phyloP scores from a whole-genome alignment of 2,797 vertebrate species.

The Echiichthys vipera region DNA sequence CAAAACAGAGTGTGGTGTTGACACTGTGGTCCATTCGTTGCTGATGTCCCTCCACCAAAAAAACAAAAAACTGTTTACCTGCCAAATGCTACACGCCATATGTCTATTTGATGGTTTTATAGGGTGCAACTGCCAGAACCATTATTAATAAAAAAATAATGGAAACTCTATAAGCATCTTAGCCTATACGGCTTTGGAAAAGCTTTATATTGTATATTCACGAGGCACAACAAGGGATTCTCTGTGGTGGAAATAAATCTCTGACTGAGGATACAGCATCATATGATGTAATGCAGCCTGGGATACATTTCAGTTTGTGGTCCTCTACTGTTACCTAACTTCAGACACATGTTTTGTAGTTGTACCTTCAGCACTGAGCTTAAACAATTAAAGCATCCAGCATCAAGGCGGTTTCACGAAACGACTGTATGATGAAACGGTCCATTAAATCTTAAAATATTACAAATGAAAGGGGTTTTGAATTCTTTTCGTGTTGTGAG shows the following conservation, averaged over 20 bases:
- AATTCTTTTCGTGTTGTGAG: not conserved
- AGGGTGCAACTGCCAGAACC: conserved; percentile 1
- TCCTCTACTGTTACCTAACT: conserved; percentile 8
- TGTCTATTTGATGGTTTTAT: conserved; percentile 14
- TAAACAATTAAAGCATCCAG: not conserved
- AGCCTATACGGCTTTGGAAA: conserved; percentile 21
- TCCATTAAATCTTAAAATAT: not conserved
- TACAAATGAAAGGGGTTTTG: not conserved
- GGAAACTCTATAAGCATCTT: conserved; percentile 23
- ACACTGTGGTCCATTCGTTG: conserved; percentile 14
- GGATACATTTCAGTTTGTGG: conserved; percentile 18
- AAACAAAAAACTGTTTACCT: conserved; percentile 12
- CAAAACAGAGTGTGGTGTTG: conserved; percentile 31
- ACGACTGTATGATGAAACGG: not conserved
- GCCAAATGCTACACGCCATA: conserved; percentile 5
- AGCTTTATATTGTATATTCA: conserved; percentile 2
- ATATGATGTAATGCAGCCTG: not conserved
- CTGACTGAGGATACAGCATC: not conserved
- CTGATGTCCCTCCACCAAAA: conserved; percentile 16
- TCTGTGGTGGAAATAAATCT: not conserved
- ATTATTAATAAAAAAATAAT: conserved; percentile 15
- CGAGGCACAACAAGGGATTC: not conserved
- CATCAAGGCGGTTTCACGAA: not conserved
- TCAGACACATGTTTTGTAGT: conserved; percentile 9
- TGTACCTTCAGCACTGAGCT: not conserved